phyloP scores from a whole-genome alignment of 2,888 invertebrate species.

The Globia sparganii region DNA sequence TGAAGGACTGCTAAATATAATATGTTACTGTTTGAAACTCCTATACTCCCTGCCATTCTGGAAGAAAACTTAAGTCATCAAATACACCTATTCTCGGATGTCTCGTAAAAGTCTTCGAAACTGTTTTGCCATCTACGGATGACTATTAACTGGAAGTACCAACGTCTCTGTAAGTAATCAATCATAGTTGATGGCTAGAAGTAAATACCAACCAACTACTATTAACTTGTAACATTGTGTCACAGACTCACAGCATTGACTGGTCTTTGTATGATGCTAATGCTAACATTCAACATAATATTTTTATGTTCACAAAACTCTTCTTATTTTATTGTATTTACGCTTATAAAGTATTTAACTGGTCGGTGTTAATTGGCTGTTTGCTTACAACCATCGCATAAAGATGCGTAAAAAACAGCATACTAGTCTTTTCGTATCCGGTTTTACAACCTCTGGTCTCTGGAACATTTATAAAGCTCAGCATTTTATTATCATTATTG shows the following conservation, averaged over 20 bases:
- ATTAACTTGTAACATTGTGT: constrained; percentile 17
- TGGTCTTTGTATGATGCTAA: constrained; percentile 1
- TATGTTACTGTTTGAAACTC: not conserved
- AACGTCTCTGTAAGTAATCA: not conserved
- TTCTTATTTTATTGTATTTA: constrained; percentile 47
- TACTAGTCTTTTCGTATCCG: constrained; percentile 47
- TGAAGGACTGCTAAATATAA: not conserved
- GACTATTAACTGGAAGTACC: not conserved
- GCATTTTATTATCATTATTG: constrained; percentile 34
- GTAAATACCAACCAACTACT: constrained; percentile 5
- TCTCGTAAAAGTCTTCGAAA: not conserved
- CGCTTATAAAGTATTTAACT: constrained; percentile 54
- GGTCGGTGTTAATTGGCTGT: constrained; percentile 56
- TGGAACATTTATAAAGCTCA: constrained; percentile 25
- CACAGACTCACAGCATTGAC: not conserved
- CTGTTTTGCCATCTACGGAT: not conserved
- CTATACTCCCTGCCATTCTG: not conserved
- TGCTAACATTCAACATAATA: constrained; percentile 17
- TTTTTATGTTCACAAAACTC: constrained; percentile 27
- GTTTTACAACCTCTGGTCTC: constrained; percentile 39
- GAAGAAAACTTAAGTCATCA: not conserved
- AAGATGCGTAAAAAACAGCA: constrained; percentile 53
- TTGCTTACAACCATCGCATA: constrained; percentile 57
- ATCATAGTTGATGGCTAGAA: not conserved
- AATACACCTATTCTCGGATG: not conserved